These are phyloP conservation scores for Acronicta psi DNA, from an alignment of 2,888 invertebrate genomes.

Conservation along the genomic window DNA sequence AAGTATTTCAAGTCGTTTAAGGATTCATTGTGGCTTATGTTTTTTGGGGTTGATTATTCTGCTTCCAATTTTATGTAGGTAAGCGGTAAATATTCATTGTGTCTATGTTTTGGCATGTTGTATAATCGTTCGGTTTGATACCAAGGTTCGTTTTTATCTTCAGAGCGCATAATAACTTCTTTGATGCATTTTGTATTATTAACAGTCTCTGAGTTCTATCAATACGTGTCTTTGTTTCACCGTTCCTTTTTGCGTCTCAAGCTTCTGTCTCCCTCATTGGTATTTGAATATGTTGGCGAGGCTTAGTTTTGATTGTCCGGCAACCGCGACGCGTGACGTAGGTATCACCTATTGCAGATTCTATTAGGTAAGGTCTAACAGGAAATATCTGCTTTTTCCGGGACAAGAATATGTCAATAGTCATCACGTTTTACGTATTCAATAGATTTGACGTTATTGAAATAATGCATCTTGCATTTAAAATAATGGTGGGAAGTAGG, in stretches of 20 bases:
- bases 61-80: slow-evolving; percentile 8
- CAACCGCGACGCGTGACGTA: too few species aligned
- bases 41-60: slow-evolving; percentile 6
- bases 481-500: not conserved
- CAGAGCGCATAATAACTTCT: slow-evolving; percentile 53
- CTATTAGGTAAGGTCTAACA: not conserved
- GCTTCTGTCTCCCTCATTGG: slow-evolving; percentile 14
- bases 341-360: not conserved
- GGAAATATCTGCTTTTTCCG: too few species aligned
- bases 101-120: slow-evolving; percentile 37
- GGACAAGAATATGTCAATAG: too few species aligned
- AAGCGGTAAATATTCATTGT: slow-evolving; percentile 11
- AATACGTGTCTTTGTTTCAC: slow-evolving; percentile 57
- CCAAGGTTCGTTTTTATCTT: slow-evolving; percentile 57
- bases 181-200: slow-evolving; percentile 56
- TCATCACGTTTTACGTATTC: too few species aligned
- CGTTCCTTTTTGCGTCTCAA: slow-evolving; percentile 41
- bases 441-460: too few species aligned
- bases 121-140: slow-evolving; percentile 49
- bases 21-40: slow-evolving; percentile 4
- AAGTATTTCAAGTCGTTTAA: slow-evolving; percentile 15
- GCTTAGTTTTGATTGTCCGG: slow-evolving; percentile 1
- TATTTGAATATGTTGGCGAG: slow-evolving; percentile 9
- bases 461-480: too few species aligned
- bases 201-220: slow-evolving; percentile 40